These are phyloP conservation scores for Kryphioiulus occultus DNA, from an alignment of 2,888 invertebrate genomes.

Conservation along the genomic window DNA sequence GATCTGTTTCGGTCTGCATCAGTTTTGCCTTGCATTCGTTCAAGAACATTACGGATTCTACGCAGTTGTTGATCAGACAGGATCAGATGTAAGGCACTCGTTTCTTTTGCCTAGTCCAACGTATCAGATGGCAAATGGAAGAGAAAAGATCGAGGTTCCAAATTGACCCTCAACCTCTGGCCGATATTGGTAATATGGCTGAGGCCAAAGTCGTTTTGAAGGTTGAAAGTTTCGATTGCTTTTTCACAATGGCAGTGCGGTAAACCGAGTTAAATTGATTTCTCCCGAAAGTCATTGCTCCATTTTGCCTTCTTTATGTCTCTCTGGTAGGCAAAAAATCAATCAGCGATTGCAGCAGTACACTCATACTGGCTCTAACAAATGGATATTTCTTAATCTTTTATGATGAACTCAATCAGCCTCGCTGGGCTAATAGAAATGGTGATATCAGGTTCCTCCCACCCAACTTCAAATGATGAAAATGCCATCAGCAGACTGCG, in stretches of 20 bases:
- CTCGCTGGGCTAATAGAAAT: neutral
- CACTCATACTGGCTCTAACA: neutral
- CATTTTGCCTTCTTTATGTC: neutral
- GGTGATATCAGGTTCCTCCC: neutral
- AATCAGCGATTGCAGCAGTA: neutral
- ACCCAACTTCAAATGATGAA: constrained; percentile 3
- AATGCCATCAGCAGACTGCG: neutral
- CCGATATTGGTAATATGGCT: neutral
- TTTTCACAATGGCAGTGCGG: neutral
- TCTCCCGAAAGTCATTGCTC: neutral
- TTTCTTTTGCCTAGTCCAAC: neutral
- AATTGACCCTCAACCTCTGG: neutral
- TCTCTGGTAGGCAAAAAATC: neutral
- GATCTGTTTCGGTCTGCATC: too few species aligned
- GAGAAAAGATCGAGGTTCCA: neutral
- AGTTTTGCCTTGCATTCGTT: neutral
- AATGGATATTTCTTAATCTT: constrained; percentile 13
- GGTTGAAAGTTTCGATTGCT: constrained; percentile 7
- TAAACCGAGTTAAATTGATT: constrained; percentile 4
- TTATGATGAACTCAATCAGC: neutral
- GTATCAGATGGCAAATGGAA: neutral
- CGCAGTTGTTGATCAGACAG: neutral
- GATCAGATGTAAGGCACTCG: too few species aligned
- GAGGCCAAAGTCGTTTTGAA: neutral
- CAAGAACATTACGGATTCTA: neutral